Evolutionary conservation across 2,113 vertebrate genomes (phyloP).

Genomic region (Eubucco bourcierii): DNA sequence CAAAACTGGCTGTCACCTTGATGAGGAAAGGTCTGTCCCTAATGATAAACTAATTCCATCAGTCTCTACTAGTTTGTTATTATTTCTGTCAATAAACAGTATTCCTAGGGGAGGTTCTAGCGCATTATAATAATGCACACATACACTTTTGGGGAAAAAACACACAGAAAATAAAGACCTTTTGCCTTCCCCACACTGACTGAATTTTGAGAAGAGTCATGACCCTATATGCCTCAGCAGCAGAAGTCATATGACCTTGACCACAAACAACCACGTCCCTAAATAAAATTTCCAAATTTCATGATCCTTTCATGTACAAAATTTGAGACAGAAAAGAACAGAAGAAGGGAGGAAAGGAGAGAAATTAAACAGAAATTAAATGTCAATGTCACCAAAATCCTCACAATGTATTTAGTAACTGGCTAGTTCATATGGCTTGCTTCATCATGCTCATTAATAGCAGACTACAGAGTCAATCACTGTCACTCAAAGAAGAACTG

Average conservation of each 20-base stretch:
- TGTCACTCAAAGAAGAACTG: background rate
- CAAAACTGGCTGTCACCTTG: conserved; percentile 73
- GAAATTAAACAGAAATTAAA: background rate
- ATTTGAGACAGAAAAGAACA: background rate
- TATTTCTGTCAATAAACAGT: conserved; percentile 56
- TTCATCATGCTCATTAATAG: background rate
- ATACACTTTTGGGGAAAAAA: background rate
- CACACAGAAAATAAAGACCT: background rate
- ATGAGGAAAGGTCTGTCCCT: conserved; percentile 59
- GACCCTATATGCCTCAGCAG: background rate
- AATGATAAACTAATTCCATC: conserved; percentile 71
- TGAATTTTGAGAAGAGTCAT: background rate
- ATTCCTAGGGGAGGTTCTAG: background rate
- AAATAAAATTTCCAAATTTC: background rate
- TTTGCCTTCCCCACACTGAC: background rate
- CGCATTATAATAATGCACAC: background rate
- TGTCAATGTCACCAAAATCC: background rate
- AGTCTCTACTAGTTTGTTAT: conserved; percentile 49
- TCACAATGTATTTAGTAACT: background rate
- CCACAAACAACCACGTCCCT: background rate
- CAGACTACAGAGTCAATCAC: background rate
- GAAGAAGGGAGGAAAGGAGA: background rate
- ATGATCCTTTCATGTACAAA: background rate
- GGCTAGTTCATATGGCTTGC: background rate
- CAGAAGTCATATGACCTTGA: background rate